Percentiles rank a stretch among this genome's conserved stretches.
Conservation (phyloP, 2,113 vertebrate genomes). For the Chinchilla lanigera region DNA sequence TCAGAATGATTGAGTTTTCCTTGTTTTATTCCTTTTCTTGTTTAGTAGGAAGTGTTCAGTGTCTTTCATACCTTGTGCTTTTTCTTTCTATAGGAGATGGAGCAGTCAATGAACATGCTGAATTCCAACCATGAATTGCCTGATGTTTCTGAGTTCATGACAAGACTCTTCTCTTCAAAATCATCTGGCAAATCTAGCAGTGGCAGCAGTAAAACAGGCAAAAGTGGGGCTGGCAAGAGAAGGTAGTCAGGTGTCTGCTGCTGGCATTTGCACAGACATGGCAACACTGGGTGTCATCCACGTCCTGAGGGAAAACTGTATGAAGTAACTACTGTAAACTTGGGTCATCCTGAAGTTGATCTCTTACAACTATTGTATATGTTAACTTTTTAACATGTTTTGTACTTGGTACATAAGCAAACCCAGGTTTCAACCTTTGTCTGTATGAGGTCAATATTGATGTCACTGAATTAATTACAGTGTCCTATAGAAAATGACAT, state of each 20-base stretch:
- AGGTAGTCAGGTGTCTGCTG: conserved; percentile 91
- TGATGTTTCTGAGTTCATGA: conserved; percentile 99
- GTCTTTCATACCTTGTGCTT: background rate
- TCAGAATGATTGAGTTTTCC: background rate
- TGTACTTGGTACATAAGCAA: conserved; percentile 84
- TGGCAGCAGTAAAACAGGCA: conserved; percentile 92
- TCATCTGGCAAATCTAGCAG: conserved; percentile 93
- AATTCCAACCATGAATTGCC: conserved; percentile 99
- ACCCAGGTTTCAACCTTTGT: conserved; percentile 83
- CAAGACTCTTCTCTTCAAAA: conserved; percentile 98
- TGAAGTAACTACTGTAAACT: conserved; percentile 86
- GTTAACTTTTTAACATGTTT: conserved; percentile 85
- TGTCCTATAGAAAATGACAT: conserved; percentile 87
- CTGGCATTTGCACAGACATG: conserved; percentile 80
- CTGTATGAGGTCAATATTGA: conserved; percentile 84
- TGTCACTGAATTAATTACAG: conserved; percentile 85
- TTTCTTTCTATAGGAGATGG: conserved; percentile 93
- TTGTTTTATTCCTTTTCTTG: background rate
- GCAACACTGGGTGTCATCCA: conserved; percentile 75
- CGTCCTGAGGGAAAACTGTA: conserved; percentile 78
- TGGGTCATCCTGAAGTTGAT: conserved; percentile 76
- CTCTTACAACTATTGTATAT: conserved; percentile 80
- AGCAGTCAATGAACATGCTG: conserved; percentile 99
- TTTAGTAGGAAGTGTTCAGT: background rate
- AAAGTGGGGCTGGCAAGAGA: conserved; percentile 94